Evolutionary conservation across 2,888 invertebrate genomes (phyloP), one percentile per base, ranked within the genome.

Genomic region (Bellardia bayeri): DNA sequence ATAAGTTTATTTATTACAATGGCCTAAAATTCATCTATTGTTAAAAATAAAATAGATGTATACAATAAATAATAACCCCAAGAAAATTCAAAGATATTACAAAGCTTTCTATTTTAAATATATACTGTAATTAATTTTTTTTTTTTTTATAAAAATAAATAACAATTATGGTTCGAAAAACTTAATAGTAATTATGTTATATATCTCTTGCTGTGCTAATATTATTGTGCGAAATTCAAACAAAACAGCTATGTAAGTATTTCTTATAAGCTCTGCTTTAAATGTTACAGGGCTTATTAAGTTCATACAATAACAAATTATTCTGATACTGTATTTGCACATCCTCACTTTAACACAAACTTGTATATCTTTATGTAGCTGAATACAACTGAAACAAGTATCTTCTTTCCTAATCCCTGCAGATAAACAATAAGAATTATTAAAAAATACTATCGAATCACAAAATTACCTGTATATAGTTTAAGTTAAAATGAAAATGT

Each of bases 401-500:
- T 51, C 2, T 54, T 54, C 71, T 54, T 16, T 54, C n/a, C 9
- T 37, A 16, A 71, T 11, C 11, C 51, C n/a, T 37, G 37, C 5
- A 68, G 58, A 49, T 40, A 56, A 66, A 54, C 51, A 66, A 30
- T 30, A 30, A 45, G 16, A 45, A 49, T 71, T 33, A 72, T 13
- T 49, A 23, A 40, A 63, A 63, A 71, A 71, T 49, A 66, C 51
- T 82, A 82, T 69, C 49, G 75, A 75, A 85, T 81, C 81, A 81
- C 80, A 69, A 75, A 79, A 86, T 68, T 74, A 82, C 78, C 82
- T 86, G 86, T 86, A 86, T 74, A 86, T 83, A 84, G 56, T 79
- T 23, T 82, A 79, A 74, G 79, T 79, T 86, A 45, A 71, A 82
- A 45, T 56, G n/a, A 61, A 56, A 66, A 66, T 84, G 56, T 66